Conservation (phyloP, 2,113 vertebrate genomes). For the Oreochromis aureus region DNA sequence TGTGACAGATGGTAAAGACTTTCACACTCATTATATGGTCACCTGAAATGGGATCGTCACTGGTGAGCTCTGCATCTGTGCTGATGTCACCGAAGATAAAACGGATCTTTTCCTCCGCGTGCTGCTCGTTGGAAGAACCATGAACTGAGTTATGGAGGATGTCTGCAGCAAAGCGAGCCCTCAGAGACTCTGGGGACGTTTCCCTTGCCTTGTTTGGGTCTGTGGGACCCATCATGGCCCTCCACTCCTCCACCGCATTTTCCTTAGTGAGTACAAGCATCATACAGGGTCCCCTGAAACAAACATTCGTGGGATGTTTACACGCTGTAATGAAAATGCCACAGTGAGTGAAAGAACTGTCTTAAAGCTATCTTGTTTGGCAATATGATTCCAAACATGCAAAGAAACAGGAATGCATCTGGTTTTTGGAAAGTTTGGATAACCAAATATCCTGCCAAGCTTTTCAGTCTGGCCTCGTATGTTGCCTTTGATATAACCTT, state of each 20-base stretch:
- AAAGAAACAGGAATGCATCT: not conserved
- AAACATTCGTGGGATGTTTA: not conserved
- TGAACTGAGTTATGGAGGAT: conserved; percentile 78
- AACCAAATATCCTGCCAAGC: not conserved
- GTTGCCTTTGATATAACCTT: not conserved
- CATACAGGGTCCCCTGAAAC: conserved; percentile 73
- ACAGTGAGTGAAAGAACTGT: not conserved
- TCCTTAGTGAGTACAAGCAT: conserved; percentile 78
- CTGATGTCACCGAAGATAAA: conserved; percentile 70
- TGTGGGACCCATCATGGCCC: conserved; percentile 76
- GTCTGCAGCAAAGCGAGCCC: conserved; percentile 73
- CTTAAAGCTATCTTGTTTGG: not conserved
- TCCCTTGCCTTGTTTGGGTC: conserved; percentile 74
- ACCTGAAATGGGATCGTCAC: conserved; percentile 19
- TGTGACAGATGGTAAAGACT: not conserved
- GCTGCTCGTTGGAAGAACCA: conserved; percentile 67
- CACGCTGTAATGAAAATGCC: not conserved
- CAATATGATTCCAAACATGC: not conserved
- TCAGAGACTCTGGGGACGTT: conserved; percentile 69
- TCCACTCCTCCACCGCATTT: conserved; percentile 81
- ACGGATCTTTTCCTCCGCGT: conserved; percentile 62
- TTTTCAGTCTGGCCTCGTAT: not conserved
- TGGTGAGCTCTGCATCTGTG: conserved; percentile 7
- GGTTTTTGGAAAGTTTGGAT: not conserved
- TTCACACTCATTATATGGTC: not conserved